A percentile compares a stretch with the other conserved stretches of the same genome.
Evolutionary conservation across 1,140 invertebrate species (phyloP).

Genomic region (Drosophila ananassae): DNA sequence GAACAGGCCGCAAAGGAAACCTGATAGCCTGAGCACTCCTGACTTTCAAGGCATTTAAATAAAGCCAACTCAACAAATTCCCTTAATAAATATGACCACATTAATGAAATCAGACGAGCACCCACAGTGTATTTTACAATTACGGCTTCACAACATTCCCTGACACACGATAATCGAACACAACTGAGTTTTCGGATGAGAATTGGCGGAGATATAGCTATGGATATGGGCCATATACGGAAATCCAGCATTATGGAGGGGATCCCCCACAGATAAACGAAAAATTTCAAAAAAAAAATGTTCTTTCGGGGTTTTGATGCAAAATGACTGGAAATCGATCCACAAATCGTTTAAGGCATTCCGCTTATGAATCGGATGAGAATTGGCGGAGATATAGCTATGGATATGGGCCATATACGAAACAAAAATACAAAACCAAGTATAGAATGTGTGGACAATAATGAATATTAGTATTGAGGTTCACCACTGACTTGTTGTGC

Average conservation of each 20-base stretch:
- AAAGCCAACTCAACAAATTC: background rate
- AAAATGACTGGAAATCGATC: no score
- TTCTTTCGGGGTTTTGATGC: no score
- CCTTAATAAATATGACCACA: background rate
- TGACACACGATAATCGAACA: background rate
- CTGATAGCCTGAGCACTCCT: slow-evolving; percentile 9
- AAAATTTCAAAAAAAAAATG: no score
- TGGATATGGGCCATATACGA: background rate
- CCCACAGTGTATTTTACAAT: background rate
- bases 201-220: no score
- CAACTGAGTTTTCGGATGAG: no score
- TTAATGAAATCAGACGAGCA: background rate
- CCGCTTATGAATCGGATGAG: no score
- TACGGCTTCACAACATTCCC: background rate
- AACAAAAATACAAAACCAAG: slow-evolving; percentile 16
- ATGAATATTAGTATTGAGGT: slow-evolving; percentile 6
- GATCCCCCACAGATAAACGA: no score
- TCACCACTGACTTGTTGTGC: slow-evolving; percentile 70
- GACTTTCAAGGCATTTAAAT: background rate
- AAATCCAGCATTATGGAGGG: no score
- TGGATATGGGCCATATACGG: no score
- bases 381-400: no score
- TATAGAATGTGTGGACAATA: background rate
- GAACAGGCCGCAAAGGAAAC: slow-evolving; percentile 28
- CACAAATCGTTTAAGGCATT: no score